Evolutionary conservation across 2,888 invertebrate genomes (phyloP).

Genomic region (Heliconius aoede): DNA sequence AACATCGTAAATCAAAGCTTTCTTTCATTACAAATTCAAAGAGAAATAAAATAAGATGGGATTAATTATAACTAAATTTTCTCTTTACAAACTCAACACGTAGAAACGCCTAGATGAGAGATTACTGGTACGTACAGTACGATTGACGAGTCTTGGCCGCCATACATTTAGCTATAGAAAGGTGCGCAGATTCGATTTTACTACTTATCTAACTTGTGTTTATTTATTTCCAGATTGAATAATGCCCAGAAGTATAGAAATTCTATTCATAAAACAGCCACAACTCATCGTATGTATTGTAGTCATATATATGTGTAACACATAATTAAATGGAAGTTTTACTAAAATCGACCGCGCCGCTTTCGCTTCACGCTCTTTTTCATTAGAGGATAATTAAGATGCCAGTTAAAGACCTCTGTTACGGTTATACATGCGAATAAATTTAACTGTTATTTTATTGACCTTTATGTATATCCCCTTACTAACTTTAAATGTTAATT

Average conservation of each 20-base stretch:
- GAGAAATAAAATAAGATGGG: constrained; percentile 38
- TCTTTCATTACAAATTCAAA: constrained; percentile 41
- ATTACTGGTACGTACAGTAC: constrained; percentile 22
- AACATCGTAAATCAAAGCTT: constrained; percentile 32
- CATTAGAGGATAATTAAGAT: constrained; percentile 47
- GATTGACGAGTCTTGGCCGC: background rate
- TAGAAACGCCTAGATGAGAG: constrained; percentile 42
- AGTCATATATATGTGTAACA: constrained; percentile 23
- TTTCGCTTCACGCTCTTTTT: constrained; percentile 67
- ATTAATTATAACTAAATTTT: constrained; percentile 47
- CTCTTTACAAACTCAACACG: constrained; percentile 36
- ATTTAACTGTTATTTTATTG: background rate
- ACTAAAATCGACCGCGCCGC: constrained; percentile 43
- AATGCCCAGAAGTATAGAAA: background rate
- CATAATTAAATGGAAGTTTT: constrained; percentile 41
- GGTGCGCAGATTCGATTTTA: background rate
- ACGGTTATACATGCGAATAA: background rate
- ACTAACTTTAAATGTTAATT: background rate
- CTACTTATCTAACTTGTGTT: background rate
- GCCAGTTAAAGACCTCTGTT: constrained; percentile 29
- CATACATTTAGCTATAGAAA: background rate
- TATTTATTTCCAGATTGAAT: background rate
- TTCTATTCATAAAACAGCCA: background rate
- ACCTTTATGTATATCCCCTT: too few species aligned
- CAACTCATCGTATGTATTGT: background rate